Evolutionary conservation across 2,888 invertebrate genomes (phyloP).

Genomic region (Leptarthrus brevirostris): DNA sequence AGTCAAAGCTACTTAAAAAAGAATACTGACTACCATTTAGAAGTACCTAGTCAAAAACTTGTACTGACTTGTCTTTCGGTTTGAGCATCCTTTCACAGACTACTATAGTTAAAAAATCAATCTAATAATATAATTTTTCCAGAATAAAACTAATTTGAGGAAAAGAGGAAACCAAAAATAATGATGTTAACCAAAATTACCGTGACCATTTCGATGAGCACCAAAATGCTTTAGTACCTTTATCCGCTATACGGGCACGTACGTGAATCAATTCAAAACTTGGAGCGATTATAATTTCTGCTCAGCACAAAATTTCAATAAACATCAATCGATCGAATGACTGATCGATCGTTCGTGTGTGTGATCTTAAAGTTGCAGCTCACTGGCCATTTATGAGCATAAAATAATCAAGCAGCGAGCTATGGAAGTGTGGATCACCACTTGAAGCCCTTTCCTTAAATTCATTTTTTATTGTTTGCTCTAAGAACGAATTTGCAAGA

Average conservation of each 20-base stretch:
- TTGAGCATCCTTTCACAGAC: too few species aligned
- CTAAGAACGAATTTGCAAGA: slow-evolving; percentile 17
- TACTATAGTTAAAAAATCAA: too few species aligned
- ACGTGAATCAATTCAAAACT: slow-evolving; percentile 33
- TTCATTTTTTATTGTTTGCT: slow-evolving; percentile 32
- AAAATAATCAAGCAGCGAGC: slow-evolving; percentile 47
- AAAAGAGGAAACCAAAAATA: too few species aligned
- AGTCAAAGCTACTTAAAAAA: too few species aligned
- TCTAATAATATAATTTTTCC: too few species aligned
- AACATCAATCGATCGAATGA: slow-evolving; percentile 42
- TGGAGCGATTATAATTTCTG: slow-evolving; percentile 35
- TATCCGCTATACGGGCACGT: slow-evolving; percentile 8
- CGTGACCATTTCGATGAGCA: background rate
- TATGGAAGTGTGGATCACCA: slow-evolving; percentile 47
- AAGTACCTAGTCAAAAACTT: too few species aligned
- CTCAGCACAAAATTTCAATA: slow-evolving; percentile 42
- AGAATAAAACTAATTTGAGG: too few species aligned
- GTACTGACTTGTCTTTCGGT: too few species aligned
- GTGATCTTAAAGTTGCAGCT: slow-evolving; percentile 36
- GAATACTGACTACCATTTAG: too few species aligned
- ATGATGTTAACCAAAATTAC: background rate
- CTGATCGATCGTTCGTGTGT: slow-evolving; percentile 40
- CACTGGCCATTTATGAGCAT: slow-evolving; percentile 46
- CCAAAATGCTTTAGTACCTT: slow-evolving; percentile 2
- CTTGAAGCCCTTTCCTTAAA: slow-evolving; percentile 23